These are phyloP conservation scores for Eolophus roseicapilla DNA, from an alignment of 2,113 vertebrate species.

Conservation along the genomic window DNA sequence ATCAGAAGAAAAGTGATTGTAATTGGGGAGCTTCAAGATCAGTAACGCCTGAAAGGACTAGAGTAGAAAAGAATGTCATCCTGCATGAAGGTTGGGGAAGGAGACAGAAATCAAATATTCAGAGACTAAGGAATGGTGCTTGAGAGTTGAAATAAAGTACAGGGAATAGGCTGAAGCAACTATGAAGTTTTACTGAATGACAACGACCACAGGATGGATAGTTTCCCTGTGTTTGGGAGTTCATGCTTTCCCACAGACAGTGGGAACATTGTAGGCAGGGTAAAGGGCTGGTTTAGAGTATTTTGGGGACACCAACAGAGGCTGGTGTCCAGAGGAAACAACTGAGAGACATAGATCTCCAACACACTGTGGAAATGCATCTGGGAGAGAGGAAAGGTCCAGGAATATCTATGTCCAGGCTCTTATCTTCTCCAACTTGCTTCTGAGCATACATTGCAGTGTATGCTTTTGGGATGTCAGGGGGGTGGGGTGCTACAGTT, in stretches of 20 bases:
- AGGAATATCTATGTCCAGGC: background rate
- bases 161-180: background rate
- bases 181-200: background rate
- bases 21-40: slow-evolving; percentile 53
- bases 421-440: background rate
- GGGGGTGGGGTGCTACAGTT: background rate
- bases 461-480: background rate
- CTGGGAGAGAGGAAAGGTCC: background rate
- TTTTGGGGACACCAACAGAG: background rate
- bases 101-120: background rate
- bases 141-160: background rate
- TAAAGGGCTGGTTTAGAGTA: background rate
- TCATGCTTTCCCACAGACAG: background rate
- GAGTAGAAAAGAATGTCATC: slow-evolving; percentile 13
- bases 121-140: background rate
- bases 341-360: background rate
- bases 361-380: background rate
- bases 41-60: background rate
- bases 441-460: background rate
- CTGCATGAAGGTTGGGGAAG: background rate
- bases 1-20: slow-evolving; percentile 40
- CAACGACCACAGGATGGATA: background rate
- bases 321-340: background rate
- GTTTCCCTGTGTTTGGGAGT: background rate
- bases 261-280: background rate